phyloP scores from a whole-genome alignment of 1,140 invertebrate species.

The Paraescarpia echinospica region DNA sequence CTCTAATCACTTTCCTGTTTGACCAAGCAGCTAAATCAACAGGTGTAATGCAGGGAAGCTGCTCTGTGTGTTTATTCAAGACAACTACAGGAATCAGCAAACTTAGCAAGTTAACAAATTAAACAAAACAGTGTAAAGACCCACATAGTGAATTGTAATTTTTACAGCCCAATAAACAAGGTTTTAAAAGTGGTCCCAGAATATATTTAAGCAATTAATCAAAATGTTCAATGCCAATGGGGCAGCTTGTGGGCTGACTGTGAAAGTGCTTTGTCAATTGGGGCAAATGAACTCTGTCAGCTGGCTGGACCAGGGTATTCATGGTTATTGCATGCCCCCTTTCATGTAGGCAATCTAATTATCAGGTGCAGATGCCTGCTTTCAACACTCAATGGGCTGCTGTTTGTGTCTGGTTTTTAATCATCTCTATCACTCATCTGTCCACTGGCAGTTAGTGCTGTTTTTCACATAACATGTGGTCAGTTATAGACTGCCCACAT shows the following conservation, averaged over 20 bases:
- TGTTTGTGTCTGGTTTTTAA: neutral
- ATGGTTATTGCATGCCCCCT: neutral
- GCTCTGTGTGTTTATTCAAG: neutral
- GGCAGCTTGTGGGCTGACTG: neutral
- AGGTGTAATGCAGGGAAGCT: neutral
- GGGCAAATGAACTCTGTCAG: neutral
- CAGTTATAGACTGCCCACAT: neutral
- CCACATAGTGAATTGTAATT: neutral
- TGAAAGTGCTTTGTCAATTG: neutral
- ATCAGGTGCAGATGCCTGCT: neutral
- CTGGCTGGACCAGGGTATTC: slow-evolving; percentile 3
- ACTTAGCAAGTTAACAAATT: neutral
- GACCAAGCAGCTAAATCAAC: neutral
- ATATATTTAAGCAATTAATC: neutral
- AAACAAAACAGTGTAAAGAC: neutral
- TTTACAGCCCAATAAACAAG: neutral
- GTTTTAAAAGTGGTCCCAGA: neutral
- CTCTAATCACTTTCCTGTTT: neutral
- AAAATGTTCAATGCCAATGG: neutral
- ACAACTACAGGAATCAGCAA: neutral
- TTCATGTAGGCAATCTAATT: neutral
- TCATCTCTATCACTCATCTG: neutral
- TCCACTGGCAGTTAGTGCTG: neutral
- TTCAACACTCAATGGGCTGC: neutral
- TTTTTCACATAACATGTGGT: neutral